Conservation (phyloP, 2,113 vertebrate species). For the Corapipo altera region DNA sequence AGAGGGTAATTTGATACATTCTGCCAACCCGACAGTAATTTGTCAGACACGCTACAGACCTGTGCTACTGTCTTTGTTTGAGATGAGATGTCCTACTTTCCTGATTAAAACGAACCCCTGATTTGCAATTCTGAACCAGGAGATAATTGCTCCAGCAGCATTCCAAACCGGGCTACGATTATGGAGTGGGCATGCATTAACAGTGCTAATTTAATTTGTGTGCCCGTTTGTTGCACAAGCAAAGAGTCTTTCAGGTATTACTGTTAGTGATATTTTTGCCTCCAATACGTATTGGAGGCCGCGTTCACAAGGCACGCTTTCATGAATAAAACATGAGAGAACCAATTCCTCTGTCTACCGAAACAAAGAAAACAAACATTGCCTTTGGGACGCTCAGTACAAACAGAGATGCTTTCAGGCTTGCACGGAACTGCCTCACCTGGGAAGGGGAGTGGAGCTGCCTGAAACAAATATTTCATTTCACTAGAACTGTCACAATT, state of each 20-base stretch:
- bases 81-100: background rate
- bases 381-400: slow-evolving; percentile 39
- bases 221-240: slow-evolving; percentile 52
- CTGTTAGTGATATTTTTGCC: slow-evolving; percentile 24
- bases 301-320: slow-evolving; percentile 12
- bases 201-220: slow-evolving; percentile 61
- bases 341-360: slow-evolving; percentile 25
- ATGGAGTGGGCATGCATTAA: slow-evolving; percentile 25
- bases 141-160: slow-evolving; percentile 46
- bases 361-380: slow-evolving; percentile 56
- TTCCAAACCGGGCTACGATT: slow-evolving; percentile 15
- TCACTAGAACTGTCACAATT: background rate
- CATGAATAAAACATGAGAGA: slow-evolving; percentile 72
- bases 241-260: slow-evolving; percentile 29
- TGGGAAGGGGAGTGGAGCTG: background rate
- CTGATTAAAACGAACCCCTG: background rate
- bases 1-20: background rate
- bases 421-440: background rate
- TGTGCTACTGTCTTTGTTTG: background rate
- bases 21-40: background rate
- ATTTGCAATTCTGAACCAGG: background rate
- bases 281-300: slow-evolving; percentile 22
- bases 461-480: background rate
- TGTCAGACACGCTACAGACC: background rate
- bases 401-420: slow-evolving; percentile 4